Percentiles rank a stretch among this genome's conserved stretches.
Conservation (phyloP, 2,113 vertebrate species). For the Helogale parvula region DNA sequence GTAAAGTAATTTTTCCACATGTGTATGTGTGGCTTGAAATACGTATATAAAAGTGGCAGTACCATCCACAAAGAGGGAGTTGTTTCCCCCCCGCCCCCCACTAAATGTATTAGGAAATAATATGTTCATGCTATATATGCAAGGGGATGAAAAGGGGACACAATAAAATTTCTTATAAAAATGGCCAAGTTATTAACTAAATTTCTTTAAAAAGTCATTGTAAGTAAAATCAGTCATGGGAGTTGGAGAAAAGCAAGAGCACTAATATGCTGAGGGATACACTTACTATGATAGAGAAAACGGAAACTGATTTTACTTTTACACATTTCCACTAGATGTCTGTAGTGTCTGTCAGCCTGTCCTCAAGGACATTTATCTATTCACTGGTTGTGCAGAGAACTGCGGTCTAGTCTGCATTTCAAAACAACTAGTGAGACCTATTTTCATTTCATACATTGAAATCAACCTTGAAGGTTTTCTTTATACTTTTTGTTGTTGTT, state of each 20-base stretch:
- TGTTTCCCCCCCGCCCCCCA: background rate
- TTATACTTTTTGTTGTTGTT: too few relatives aligned
- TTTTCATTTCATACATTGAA: background rate
- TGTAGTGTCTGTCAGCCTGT: background rate
- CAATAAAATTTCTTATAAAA: constrained; percentile 10
- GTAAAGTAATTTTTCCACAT: background rate
- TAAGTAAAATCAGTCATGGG: background rate
- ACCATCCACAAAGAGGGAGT: background rate
- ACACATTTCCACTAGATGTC: background rate
- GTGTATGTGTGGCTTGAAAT: background rate
- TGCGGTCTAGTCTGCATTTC: background rate
- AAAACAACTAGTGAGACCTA: background rate
- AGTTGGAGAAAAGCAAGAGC: background rate
- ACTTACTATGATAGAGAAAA: background rate
- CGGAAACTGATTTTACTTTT: background rate
- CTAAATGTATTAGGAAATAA: background rate
- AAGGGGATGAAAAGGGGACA: background rate
- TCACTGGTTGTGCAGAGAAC: background rate
- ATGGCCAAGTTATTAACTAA: background rate
- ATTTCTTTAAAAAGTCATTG: background rate
- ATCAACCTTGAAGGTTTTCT: background rate
- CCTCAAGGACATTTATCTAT: background rate
- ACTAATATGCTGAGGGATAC: background rate
- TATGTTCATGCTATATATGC: background rate
- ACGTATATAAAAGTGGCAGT: background rate